phyloP scores from a whole-genome alignment of 2,113 vertebrate genomes.

The Mus spicilegus region DNA sequence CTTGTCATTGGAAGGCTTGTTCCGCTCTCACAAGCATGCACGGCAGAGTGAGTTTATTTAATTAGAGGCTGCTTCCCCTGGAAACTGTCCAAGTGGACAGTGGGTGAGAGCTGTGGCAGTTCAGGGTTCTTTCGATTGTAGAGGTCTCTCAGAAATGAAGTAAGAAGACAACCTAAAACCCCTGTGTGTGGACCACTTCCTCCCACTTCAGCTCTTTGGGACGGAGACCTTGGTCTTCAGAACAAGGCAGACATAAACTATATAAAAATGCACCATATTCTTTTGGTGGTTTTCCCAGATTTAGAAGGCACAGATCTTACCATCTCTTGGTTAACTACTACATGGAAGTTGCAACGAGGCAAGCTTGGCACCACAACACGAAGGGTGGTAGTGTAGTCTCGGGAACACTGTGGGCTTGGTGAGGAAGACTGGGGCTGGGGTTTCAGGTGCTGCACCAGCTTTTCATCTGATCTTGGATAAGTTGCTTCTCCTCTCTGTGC shows the following conservation, averaged over 20 bases:
- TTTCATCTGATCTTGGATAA: neutral
- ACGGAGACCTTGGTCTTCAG: conserved; percentile 61
- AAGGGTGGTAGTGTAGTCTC: neutral
- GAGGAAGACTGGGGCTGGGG: neutral
- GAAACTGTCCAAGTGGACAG: conserved; percentile 83
- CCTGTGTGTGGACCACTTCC: neutral
- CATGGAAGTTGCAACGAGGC: conserved; percentile 49
- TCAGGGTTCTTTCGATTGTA: conserved; percentile 77
- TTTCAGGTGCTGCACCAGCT: neutral
- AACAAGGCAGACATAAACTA: conserved; percentile 59
- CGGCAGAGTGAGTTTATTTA: conserved; percentile 81
- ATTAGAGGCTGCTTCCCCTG: conserved; percentile 83
- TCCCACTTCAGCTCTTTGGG: neutral
- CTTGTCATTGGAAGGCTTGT: conserved; percentile 73
- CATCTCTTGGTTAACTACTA: conserved; percentile 72
- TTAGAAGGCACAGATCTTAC: conserved; percentile 76
- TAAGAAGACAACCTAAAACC: conserved; percentile 16
- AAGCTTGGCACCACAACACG: neutral
- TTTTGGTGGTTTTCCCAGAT: conserved; percentile 70
- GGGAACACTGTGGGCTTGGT: neutral
- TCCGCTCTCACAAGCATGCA: conserved; percentile 79
- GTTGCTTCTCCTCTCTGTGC: neutral
- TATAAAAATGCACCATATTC: conserved; percentile 53
- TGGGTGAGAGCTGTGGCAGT: conserved; percentile 76
- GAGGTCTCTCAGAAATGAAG: conserved; percentile 66